Conservation (phyloP, 2,113 vertebrate species). For the Bujurquina vittata region DNA sequence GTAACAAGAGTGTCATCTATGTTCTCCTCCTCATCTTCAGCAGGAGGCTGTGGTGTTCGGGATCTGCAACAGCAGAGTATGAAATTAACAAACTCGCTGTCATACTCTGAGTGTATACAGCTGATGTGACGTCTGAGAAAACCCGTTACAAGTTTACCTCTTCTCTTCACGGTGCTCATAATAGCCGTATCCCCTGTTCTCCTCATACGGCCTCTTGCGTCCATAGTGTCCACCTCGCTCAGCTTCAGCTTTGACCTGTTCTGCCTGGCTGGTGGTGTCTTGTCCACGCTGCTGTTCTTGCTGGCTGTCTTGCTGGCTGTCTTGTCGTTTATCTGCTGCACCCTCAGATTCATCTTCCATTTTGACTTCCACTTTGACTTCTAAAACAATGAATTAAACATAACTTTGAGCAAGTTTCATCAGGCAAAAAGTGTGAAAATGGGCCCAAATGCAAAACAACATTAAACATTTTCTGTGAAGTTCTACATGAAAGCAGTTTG, state of each 20-base stretch:
- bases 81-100: background rate
- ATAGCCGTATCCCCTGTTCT: slow-evolving; percentile 82
- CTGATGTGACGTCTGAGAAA: background rate
- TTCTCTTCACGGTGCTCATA: slow-evolving; percentile 89
- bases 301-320: background rate
- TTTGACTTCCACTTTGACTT: slow-evolving; percentile 66
- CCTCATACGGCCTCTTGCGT: slow-evolving; percentile 86
- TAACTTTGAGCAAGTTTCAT: background rate
- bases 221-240: slow-evolving; percentile 68
- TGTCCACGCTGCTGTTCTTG: background rate
- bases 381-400: slow-evolving; percentile 13
- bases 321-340: slow-evolving; percentile 44
- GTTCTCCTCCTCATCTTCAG: slow-evolving; percentile 90
- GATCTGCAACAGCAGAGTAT: slow-evolving; percentile 71
- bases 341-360: slow-evolving; percentile 65
- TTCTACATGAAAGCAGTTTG: background rate
- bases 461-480: background rate
- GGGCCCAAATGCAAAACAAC: background rate
- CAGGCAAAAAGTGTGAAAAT: background rate
- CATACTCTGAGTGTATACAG: background rate
- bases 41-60: slow-evolving; percentile 87
- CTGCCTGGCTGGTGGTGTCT: slow-evolving; percentile 37
- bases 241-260: slow-evolving; percentile 58
- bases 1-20: slow-evolving; percentile 88
- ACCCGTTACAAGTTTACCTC: slow-evolving; percentile 69